A percentile compares a stretch with the other conserved stretches of the same genome.
phyloP scores from a whole-genome alignment of 2,113 vertebrate genomes.

The Callaeas wilsoni region DNA sequence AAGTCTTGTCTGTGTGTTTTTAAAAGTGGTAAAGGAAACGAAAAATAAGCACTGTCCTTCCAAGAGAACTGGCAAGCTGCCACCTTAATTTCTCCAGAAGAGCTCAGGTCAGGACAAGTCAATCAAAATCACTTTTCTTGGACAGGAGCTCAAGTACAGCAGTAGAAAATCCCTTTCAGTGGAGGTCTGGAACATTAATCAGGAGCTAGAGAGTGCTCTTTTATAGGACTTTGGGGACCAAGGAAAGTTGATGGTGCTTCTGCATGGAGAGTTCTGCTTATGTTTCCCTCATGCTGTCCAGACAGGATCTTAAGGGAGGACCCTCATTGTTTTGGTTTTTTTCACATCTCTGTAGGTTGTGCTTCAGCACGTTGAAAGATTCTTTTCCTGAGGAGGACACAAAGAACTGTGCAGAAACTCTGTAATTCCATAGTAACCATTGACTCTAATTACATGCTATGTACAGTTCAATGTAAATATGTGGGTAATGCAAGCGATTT shows the following conservation, averaged over 20 bases:
- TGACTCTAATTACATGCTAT: slow-evolving; percentile 47
- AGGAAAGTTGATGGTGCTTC: not conserved
- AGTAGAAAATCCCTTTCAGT: not conserved
- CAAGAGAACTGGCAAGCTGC: not conserved
- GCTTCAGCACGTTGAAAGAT: not conserved
- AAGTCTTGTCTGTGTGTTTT: slow-evolving; percentile 23
- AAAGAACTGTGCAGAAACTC: slow-evolving; percentile 9
- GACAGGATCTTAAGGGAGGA: not conserved
- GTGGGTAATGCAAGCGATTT: slow-evolving; percentile 45
- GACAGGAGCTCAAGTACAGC: not conserved
- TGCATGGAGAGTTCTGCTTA: not conserved
- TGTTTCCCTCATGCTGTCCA: not conserved
- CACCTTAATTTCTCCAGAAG: not conserved
- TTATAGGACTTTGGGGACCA: not conserved
- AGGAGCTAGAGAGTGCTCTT: not conserved
- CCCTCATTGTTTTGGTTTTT: not conserved
- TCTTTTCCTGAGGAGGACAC: not conserved
- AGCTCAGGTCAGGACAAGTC: slow-evolving; percentile 3
- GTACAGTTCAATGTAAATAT: slow-evolving; percentile 28
- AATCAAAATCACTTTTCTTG: slow-evolving; percentile 24
- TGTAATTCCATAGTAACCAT: slow-evolving; percentile 19
- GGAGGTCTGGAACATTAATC: not conserved
- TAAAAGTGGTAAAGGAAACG: not conserved
- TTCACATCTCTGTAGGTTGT: not conserved
- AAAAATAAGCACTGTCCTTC: slow-evolving; percentile 6